Base-by-base conservation (phyloP, 2,888 invertebrate genomes). In the Cistogaster globosa region DNA sequence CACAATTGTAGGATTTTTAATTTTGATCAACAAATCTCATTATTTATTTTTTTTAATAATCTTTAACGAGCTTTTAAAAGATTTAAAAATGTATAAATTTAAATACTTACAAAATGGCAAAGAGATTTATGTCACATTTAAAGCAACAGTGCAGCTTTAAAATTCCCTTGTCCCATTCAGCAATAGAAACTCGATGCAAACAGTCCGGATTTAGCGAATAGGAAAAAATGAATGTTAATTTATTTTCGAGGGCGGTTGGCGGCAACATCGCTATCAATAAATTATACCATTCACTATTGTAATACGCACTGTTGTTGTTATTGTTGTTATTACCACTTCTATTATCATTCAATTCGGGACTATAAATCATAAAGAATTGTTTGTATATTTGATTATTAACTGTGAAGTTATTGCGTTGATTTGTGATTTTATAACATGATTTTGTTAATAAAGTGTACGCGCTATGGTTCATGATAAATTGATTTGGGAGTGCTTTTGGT, bases 401-500 rank as follows among this genome's bases (percentile, higher is more conserved):
- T 0, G 38, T 16, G 9, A 42, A 78, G 42, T 62, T 60, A 36
- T 53, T 63, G 0, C 48, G 58, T 48, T 77, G 11, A 20, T 69
- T 74, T 4, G 71, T n/a, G 14, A n/a, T 62, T 51, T 78, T 74
- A 60, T 76, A 75, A 14, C 58, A 58, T 12, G 38, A 71, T 53
- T 78, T 75, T 11, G 82, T 69, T 71, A 85, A 32, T 51, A 85
- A 55, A 11, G 79, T 79, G 45, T 63, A 68, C 14, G 82, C 57
- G 68, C 87, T 87, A 58, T 88, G 86, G 32, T 86, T 84, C 20
- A 80, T 72, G 58, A 87, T 86, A 12, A 88, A 88, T 84, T 88
- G 88, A 81, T 87, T 88, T 8, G 89, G 87, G 12, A 89, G 75
- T n/a, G 90, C 89, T 78, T 89, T 90, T 4, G 90, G 90, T 7